Evolutionary conservation across 2,113 vertebrate genomes (phyloP).

Genomic region (Xenopus laevis): DNA sequence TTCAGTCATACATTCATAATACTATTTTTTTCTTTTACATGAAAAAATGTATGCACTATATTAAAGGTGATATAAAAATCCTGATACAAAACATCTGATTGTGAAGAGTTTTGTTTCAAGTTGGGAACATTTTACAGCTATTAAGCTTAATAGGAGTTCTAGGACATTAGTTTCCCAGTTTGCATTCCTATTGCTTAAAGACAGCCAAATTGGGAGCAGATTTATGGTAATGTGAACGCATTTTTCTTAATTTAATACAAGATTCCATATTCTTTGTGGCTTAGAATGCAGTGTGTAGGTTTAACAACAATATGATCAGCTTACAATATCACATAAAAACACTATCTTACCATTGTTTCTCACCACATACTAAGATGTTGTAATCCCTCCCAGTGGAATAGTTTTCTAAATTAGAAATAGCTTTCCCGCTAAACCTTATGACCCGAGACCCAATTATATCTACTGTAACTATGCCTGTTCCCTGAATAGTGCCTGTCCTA

Average conservation of each 20-base stretch:
- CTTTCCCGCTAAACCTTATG: conserved; percentile 2
- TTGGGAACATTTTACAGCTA: neutral
- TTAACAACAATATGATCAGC: neutral
- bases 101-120: too few relatives aligned
- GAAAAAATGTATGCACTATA: too few relatives aligned
- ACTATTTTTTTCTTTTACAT: too few relatives aligned
- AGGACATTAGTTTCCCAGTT: neutral
- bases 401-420: conserved; percentile 5
- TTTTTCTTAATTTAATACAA: neutral
- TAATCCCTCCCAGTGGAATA: neutral
- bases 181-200: neutral
- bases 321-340: neutral
- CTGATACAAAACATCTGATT: too few relatives aligned
- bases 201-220: neutral
- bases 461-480: neutral
- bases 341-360: neutral
- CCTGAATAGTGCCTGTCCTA: conserved; percentile 6
- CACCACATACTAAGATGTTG: neutral
- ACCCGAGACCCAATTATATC: neutral
- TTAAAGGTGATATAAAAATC: too few relatives aligned
- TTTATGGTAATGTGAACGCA: neutral
- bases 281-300: neutral
- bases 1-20: too few relatives aligned
- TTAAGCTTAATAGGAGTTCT: neutral
- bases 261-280: neutral